Conservation (phyloP, 2,888 invertebrate genomes). For the Carabus problematicus region DNA sequence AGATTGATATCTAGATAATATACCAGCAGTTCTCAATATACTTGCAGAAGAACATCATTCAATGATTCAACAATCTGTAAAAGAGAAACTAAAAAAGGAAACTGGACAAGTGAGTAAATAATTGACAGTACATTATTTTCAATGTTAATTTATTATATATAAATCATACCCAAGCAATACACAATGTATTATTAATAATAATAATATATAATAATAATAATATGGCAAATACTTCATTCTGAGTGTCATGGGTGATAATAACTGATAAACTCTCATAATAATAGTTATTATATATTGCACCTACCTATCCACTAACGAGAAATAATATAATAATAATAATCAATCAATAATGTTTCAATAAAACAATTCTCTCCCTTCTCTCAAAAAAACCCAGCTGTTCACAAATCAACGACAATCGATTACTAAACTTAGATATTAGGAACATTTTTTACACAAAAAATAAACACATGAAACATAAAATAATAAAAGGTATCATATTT, state of each 20-base stretch:
- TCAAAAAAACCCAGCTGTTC: conserved; percentile 48
- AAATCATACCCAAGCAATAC: conserved; percentile 62
- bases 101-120: no score
- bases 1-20: no score
- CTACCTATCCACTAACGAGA: conserved; percentile 57
- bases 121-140: conserved; percentile 45
- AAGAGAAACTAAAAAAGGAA: not conserved
- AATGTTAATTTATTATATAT: conserved; percentile 60
- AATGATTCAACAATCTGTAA: not conserved
- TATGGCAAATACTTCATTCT: conserved; percentile 58
- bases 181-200: conserved; percentile 57
- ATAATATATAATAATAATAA: conserved; percentile 53
- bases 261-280: conserved; percentile 49
- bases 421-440: conserved; percentile 56
- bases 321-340: conserved; percentile 44
- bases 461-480: conserved; percentile 11
- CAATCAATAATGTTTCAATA: no score
- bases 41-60: no score
- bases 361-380: conserved; percentile 9
- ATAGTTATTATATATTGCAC: conserved; percentile 59
- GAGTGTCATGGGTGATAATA: conserved; percentile 41
- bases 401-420: conserved; percentile 39
- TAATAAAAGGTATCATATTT: no score
- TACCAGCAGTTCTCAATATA: no score
- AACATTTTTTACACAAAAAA: conserved; percentile 53